Evolutionary conservation across 2,797 vertebrate species (phyloP).

Genomic region (Alosa sapidissima): DNA sequence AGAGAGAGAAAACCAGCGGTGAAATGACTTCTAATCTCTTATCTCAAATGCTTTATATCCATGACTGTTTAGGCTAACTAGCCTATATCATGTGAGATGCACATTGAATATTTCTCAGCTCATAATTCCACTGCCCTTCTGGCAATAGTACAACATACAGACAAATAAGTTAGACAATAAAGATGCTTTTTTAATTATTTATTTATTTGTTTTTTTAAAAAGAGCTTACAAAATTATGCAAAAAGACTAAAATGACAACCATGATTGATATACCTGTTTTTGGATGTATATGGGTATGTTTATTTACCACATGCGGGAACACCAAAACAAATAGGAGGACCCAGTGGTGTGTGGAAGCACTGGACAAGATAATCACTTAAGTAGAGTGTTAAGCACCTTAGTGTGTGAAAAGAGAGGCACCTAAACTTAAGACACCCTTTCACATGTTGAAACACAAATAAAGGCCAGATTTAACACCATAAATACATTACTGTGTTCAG

Average conservation of each 20-base stretch:
- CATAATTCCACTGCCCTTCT: background rate
- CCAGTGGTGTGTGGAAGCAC: conserved; percentile 15
- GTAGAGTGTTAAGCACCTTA: conserved; percentile 43
- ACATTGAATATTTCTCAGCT: background rate
- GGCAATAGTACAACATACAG: background rate
- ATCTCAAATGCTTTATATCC: background rate
- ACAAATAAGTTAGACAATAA: background rate
- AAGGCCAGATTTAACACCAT: background rate
- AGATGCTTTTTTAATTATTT: background rate
- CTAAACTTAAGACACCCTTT: conserved; percentile 42
- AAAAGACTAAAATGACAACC: background rate
- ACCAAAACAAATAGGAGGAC: conserved; percentile 26
- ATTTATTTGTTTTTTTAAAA: background rate
- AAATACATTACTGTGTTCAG: background rate
- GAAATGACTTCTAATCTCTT: conserved; percentile 14
- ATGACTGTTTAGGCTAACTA: background rate
- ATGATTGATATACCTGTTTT: background rate
- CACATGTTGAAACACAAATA: background rate
- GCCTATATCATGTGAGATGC: background rate
- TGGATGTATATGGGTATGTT: background rate
- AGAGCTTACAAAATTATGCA: background rate
- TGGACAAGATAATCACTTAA: conserved; percentile 47
- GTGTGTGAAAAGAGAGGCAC: conserved; percentile 23
- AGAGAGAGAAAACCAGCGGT: background rate
- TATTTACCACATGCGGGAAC: conserved; percentile 25